phyloP scores from a whole-genome alignment of 2,888 invertebrate genomes.

The Drosophila niveifrons region DNA sequence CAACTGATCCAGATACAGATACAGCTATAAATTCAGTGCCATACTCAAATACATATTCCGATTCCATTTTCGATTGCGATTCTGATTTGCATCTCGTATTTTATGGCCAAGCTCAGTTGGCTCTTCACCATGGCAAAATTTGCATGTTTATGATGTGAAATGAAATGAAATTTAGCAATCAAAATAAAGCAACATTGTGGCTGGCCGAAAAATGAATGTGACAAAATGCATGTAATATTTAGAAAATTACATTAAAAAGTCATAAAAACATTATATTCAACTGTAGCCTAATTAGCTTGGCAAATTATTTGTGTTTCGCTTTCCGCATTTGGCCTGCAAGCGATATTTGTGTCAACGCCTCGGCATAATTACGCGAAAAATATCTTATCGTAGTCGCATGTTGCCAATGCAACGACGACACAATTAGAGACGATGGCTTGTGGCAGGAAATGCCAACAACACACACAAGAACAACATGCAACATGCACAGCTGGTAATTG shows the following conservation, averaged over 20 bases:
- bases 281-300: constrained; percentile 77
- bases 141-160: constrained; percentile 10
- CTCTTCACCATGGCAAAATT: constrained; percentile 4
- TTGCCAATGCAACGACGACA: constrained; percentile 34
- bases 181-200: constrained; percentile 30
- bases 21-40: neutral
- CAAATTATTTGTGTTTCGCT: constrained; percentile 55
- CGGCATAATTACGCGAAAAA: constrained; percentile 70
- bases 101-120: constrained; percentile 28
- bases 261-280: constrained; percentile 82
- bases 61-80: neutral
- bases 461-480: constrained; percentile 2
- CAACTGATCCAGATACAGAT: constrained; percentile 45
- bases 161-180: constrained; percentile 27
- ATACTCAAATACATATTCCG: neutral
- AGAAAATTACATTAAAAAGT: constrained; percentile 76
- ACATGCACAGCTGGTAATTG: constrained; percentile 54
- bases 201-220: constrained; percentile 43
- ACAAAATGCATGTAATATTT: constrained; percentile 65
- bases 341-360: constrained; percentile 80
- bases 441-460: constrained; percentile 58
- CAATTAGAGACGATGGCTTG: constrained; percentile 52
- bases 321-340: constrained; percentile 42
- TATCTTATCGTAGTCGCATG: constrained; percentile 16
- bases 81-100: constrained; percentile 29